Evolutionary conservation across 1,140 invertebrate genomes (phyloP).

Genomic region (Drosophila lacteicornis): DNA sequence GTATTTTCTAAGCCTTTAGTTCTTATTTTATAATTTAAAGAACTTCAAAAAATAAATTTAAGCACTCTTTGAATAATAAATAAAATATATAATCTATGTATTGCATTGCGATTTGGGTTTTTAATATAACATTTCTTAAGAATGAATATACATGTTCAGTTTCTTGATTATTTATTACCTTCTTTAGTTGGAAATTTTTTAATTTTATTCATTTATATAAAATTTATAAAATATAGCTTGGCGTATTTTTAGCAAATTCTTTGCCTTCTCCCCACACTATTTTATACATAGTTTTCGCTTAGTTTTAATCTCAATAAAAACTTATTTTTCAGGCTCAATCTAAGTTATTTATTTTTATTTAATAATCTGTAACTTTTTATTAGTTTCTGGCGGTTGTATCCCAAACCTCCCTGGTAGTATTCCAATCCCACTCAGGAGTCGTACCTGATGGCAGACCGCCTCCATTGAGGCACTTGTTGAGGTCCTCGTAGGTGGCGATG

Average conservation of each 20-base stretch:
- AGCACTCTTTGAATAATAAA: too few relatives aligned
- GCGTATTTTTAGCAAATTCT: neutral
- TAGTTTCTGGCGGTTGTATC: neutral
- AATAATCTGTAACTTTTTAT: neutral
- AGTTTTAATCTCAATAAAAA: neutral
- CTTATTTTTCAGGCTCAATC: constrained; percentile 1
- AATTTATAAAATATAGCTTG: too few relatives aligned
- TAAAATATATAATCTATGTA: too few relatives aligned
- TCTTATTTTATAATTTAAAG: neutral
- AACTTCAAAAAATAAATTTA: neutral
- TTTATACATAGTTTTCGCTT: neutral
- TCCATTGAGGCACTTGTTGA: constrained; percentile 49
- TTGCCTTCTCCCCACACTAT: neutral
- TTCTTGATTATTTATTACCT: too few relatives aligned
- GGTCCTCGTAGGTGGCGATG: constrained; percentile 27
- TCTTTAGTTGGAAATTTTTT: too few relatives aligned
- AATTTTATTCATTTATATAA: too few relatives aligned
- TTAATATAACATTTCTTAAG: too few relatives aligned
- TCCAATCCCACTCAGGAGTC: neutral
- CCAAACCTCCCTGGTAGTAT: neutral
- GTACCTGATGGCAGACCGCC: neutral
- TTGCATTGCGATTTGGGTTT: too few relatives aligned
- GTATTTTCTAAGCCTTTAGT: too few relatives aligned
- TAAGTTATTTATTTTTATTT: constrained; percentile 8
- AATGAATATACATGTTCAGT: too few relatives aligned